These are phyloP conservation scores for Phyllotreta striolata DNA, from an alignment of 2,888 invertebrate genomes.

Conservation along the genomic window DNA sequence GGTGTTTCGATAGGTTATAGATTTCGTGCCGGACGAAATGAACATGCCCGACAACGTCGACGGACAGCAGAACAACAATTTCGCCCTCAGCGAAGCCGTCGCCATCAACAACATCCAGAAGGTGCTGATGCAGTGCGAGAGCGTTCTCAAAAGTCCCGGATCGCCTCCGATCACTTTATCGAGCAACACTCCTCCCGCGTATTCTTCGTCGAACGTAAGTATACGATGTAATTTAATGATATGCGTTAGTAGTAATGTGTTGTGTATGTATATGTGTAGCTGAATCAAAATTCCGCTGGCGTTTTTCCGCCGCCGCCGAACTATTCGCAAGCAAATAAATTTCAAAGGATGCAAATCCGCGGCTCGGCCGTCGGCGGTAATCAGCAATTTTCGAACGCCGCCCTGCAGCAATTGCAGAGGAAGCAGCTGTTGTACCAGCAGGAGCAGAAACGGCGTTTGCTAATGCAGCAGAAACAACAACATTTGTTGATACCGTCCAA, in stretches of 20 bases:
- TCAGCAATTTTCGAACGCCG: constrained; percentile 34
- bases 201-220: constrained; percentile 60
- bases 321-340: constrained; percentile 49
- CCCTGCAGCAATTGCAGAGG: constrained; percentile 55
- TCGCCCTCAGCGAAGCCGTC: constrained; percentile 72
- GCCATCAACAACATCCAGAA: constrained; percentile 91
- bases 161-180: constrained; percentile 64
- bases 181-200: constrained; percentile 68
- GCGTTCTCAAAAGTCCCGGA: constrained; percentile 69
- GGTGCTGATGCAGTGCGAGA: constrained; percentile 87
- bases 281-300: constrained; percentile 42
- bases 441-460: constrained; percentile 73
- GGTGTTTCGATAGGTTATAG: constrained; percentile 44
- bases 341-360: constrained; percentile 35
- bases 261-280: constrained; percentile 48
- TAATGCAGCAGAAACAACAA: constrained; percentile 83
- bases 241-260: neutral
- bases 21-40: constrained; percentile 53
- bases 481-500: constrained; percentile 83
- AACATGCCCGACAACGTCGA: constrained; percentile 58
- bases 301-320: constrained; percentile 59
- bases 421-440: constrained; percentile 53
- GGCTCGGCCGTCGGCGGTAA: constrained; percentile 41
- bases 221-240: neutral
- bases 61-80: constrained; percentile 45